Base-by-base conservation (phyloP, 2,888 invertebrate species). In the Vesta saturnalis region DNA sequence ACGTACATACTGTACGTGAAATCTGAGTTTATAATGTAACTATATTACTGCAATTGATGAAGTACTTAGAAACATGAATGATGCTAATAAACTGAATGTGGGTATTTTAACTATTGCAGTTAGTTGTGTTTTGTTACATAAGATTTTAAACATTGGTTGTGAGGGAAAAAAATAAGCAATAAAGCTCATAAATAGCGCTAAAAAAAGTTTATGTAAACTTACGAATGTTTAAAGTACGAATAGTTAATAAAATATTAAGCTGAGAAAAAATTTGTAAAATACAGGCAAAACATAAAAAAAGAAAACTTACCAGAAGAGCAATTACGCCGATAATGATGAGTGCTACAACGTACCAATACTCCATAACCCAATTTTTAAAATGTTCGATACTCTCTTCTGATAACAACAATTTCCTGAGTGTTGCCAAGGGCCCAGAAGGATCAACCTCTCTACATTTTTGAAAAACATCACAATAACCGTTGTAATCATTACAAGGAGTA, bases 401-500 rank as follows among this genome's bases (percentile, higher is more conserved):
- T 58, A 96, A 86, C 58, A 96, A 85, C 57, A 96, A 87, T 82
- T 94, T 94, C 60, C 95, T 89, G 60, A 96, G 86, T 18, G 96
- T 96, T 12, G 96, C 96, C 79, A 96, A 85, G 12, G 96, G 96
- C 6, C 96, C 96, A 0, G 95, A 94, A 14, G 96, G 96, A 88
- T 96, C 96, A 69, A 96, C 95, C 85, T 96, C 96, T 76, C 96
- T 89, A 82, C 96, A 96, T 80, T 88, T 88, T 83, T 91, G 89
- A 77, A 90, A 90, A 61, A 90, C 89, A 80, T 91, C 91, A 79
- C 91, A 91, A 79, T 91, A 91, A 84, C 96, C 96, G 81, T 94
- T 95, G 83, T 96, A 95, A 81, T 95, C 94, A 83, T 96, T 95
- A 83, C 96, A 96, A 0, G 96, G 96, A 58, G 96, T 96, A 66